phyloP scores from a whole-genome alignment of 37 sponge, comb jelly and placozoan species.

The Cladorhizidae sp. region DNA sequence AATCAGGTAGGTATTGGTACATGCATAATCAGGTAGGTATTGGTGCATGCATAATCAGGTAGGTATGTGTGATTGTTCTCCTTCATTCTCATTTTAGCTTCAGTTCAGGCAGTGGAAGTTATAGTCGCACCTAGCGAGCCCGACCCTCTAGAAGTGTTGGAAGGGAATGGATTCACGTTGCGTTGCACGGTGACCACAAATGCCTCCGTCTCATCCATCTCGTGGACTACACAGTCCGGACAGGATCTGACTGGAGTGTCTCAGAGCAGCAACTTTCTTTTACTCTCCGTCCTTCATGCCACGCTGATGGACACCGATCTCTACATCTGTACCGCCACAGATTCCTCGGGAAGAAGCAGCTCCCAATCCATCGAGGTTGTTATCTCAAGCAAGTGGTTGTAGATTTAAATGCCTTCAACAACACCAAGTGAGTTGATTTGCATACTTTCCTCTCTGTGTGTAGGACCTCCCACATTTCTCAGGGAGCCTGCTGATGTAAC shows the following conservation, averaged over 20 bases:
- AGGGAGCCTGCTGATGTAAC: conserved; percentile 5
- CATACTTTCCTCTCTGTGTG: background rate
- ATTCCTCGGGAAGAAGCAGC: background rate
- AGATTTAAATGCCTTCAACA: background rate
- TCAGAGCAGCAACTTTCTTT: background rate
- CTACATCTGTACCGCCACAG: conserved; percentile 11
- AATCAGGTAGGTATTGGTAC: too few species aligned
- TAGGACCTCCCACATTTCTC: conserved; percentile 16
- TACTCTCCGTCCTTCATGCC: background rate
- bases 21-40: too few species aligned
- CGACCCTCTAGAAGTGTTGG: background rate
- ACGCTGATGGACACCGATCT: background rate
- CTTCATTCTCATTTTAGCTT: background rate
- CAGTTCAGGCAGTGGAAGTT: background rate
- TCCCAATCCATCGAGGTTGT: background rate
- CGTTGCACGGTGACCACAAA: background rate
- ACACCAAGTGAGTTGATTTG: background rate
- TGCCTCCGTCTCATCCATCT: background rate
- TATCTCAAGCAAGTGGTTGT: background rate
- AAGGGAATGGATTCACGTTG: background rate
- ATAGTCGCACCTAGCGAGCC: background rate
- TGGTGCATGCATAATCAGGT: too few species aligned
- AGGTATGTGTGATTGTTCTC: background rate
- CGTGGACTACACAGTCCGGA: background rate
- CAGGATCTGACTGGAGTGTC: background rate